Evolutionary conservation across 2,113 vertebrate species (phyloP).

Genomic region (Terrapene triunguis): DNA sequence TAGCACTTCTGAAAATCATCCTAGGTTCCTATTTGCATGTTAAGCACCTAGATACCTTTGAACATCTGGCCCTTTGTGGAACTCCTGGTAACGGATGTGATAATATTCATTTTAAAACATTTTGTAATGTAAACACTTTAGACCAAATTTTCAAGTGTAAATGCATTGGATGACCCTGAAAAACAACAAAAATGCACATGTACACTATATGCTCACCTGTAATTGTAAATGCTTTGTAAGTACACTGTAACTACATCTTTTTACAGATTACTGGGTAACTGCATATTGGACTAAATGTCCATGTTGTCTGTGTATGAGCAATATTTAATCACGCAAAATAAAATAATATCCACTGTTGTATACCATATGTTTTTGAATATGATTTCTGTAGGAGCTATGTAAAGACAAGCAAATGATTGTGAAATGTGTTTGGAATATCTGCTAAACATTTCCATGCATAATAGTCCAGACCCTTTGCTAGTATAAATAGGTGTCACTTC

Average conservation of each 20-base stretch:
- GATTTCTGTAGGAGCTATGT: not conserved
- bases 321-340: not conserved
- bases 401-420: not conserved
- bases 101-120: not conserved
- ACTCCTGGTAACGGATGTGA: not conserved
- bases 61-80: not conserved
- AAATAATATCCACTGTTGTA: not conserved
- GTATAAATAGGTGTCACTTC: not conserved
- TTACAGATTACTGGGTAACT: not conserved
- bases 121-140: not conserved
- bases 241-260: not conserved
- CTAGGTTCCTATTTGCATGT: not conserved
- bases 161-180: not conserved
- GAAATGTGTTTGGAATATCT: not conserved
- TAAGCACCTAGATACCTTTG: not conserved
- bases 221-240: not conserved
- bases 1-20: not conserved
- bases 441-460: not conserved
- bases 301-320: not conserved
- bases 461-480: not conserved
- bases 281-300: not conserved
- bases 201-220: not conserved
- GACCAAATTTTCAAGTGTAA: not conserved
- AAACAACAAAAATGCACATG: not conserved
- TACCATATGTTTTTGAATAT: not conserved